phyloP scores from a whole-genome alignment of 2,113 vertebrate genomes.

The Oreotrochilus melanogaster region DNA sequence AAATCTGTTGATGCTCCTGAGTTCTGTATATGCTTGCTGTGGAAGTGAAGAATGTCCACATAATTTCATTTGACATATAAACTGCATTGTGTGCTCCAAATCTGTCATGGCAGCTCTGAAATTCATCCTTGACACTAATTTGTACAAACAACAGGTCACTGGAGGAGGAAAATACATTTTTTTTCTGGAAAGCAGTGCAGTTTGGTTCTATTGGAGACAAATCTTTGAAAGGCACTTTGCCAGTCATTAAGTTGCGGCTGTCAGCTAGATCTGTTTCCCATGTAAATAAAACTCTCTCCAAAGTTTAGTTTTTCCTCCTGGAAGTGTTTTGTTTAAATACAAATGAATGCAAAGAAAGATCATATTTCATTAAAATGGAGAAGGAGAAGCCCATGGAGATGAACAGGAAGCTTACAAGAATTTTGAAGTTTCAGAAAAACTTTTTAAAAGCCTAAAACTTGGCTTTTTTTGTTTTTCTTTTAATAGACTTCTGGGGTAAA shows the following conservation, averaged over 20 bases:
- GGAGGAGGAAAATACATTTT: background rate
- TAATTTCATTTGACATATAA: slow-evolving; percentile 22
- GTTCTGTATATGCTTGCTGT: background rate
- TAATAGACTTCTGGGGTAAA: background rate
- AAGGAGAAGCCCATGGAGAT: background rate
- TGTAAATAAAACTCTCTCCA: background rate
- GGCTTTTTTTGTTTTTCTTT: background rate
- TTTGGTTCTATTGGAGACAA: slow-evolving; percentile 23
- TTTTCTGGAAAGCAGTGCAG: background rate
- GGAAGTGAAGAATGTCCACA: background rate
- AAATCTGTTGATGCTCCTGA: background rate
- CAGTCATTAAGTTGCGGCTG: background rate
- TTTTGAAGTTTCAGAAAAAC: background rate
- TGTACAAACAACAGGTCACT: background rate
- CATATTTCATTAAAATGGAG: background rate
- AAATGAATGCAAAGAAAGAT: background rate
- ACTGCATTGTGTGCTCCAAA: background rate
- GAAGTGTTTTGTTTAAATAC: background rate
- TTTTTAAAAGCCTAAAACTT: background rate
- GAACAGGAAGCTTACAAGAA: background rate
- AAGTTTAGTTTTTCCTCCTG: background rate
- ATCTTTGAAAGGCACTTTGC: background rate
- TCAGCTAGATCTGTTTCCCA: background rate
- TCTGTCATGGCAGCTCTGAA: background rate
- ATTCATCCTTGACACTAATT: slow-evolving; percentile 34